Evolutionary conservation across 2,113 vertebrate genomes (phyloP), one percentile per base, ranked within the genome.

Genomic region (Poecilia latipinna): DNA sequence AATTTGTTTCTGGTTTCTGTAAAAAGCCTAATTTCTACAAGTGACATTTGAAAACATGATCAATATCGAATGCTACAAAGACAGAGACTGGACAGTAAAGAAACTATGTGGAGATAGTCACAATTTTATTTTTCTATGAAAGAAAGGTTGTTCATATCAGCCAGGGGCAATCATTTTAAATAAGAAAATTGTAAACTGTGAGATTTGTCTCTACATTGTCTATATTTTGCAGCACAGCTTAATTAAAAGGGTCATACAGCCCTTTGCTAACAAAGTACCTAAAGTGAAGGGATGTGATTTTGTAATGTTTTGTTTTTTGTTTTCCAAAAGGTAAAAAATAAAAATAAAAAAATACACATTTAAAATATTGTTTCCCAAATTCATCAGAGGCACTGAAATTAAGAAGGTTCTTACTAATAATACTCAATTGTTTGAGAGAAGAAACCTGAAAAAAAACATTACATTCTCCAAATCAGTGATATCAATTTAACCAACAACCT

Each of bases 91-190:
- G 80, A 91, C 77, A 73, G 79, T 77, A 77, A 71, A 75, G 72
- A 86, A 87, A 85, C 62, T 79, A 86, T 85, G 86, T 91, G 89
- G 90, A 93, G 85, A 92, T 92, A 93, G 92, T 90, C 90, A 93
- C 91, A 91, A 89, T 92, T 94, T 94, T 95, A 95, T 95, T 95
- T 95, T 95, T 95, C 86, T 95, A 94, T 89, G 90, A 94, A 93
- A 87, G 92, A 82, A 93, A 94, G 83, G 88, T 91, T 92, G 90
- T 93, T 93, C 89, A 91, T 93, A 93, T 91, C 88, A 91, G 93
- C 93, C 92, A 90, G 92, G 92, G 92, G 91, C 93, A 92, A 94
- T 93, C 92, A 91, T 87, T 92, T 93, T 91, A 89, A 91, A 91
- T 75, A 83, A 88, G 84, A 85, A 89, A 89, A 91, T 86, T 90